Base-by-base conservation (phyloP, 92 coral and sea anemone genomes). In the Desmophyllum pertusum region DNA sequence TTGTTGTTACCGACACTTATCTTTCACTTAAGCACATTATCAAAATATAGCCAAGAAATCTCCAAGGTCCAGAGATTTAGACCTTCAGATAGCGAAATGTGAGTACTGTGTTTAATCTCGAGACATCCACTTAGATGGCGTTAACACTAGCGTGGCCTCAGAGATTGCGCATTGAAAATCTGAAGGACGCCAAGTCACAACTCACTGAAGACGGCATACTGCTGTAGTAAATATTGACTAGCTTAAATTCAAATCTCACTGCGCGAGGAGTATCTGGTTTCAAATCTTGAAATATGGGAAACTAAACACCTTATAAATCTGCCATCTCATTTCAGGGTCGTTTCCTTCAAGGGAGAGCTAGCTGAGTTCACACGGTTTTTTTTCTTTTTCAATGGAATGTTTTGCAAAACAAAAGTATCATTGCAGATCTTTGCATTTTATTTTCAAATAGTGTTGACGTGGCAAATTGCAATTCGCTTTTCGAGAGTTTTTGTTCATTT, bases 291-390 rank as follows among this genome's bases (percentile, higher is more conserved):
- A 86, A 85, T 83, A 84, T 88, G 84, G 81, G 97, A 93, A 90
- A 90, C 94, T 79, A 85, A 93, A 93, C 84, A 93, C 93, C 89
- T 29, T 67, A 91, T 91, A 88, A 93, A 93, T 80, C 88, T 87
- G 89, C 81, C 92, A 89, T 81, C 85, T 6, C 48, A 42, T 50
- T 40, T 18, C 43, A 68, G 36, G 18, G 57, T 46, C 43, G 8
- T 31, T 25, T 29, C 35, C 64, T 25, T 67, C 46, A n/a, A 64
- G 43, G 64, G 48, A 39, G 45, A 35, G 40, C 59, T 68, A 35
- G 40, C 59, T 68, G 66, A 39, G 39, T 48, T n/a, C 68, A 17
- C 10, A 14, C 14, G 9, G 17, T 51, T n/a, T n/a, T n/a, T n/a
- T n/a, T n/a, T n/a, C n/a, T n/a, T 81, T 35, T 48, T 41, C 45